These are phyloP conservation scores for Aporophyla lueneburgensis DNA, from an alignment of 2,888 invertebrate species.

Conservation along the genomic window DNA sequence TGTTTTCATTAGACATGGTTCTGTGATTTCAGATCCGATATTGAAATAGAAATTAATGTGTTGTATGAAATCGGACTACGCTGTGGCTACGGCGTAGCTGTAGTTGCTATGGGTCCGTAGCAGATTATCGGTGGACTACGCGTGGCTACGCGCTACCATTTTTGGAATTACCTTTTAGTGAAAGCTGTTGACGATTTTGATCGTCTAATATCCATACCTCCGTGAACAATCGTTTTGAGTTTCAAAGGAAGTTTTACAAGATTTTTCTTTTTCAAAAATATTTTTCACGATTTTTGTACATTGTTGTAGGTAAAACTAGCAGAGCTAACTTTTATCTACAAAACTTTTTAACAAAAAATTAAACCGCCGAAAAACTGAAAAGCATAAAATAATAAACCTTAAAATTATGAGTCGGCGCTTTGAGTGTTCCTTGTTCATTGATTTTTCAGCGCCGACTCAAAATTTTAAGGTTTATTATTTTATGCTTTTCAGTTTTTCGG, in stretches of 20 bases:
- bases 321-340: not conserved
- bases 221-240: slow-evolving; percentile 1
- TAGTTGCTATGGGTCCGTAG: slow-evolving; percentile 45
- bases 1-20: slow-evolving; percentile 13
- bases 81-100: slow-evolving; percentile 50
- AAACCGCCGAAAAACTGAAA: too few species aligned
- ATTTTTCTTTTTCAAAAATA: too few species aligned
- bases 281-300: too few species aligned
- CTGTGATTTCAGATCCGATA: slow-evolving; percentile 40
- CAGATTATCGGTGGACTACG: slow-evolving; percentile 43
- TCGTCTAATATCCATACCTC: slow-evolving; percentile 12
- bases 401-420: too few species aligned
- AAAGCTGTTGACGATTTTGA: slow-evolving; percentile 21
- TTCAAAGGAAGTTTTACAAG: not conserved
- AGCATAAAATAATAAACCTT: too few species aligned
- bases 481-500: too few species aligned
- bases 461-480: too few species aligned
- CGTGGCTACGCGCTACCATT: slow-evolving; percentile 19
- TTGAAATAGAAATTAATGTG: slow-evolving; percentile 48
- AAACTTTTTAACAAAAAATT: too few species aligned
- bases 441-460: too few species aligned
- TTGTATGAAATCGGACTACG: slow-evolving; percentile 49
- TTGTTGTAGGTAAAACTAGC: too few species aligned
- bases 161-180: slow-evolving; percentile 34
- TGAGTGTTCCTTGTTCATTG: too few species aligned